Base-by-base conservation (phyloP, 1,140 invertebrate species). In the Leucophenga varia region DNA sequence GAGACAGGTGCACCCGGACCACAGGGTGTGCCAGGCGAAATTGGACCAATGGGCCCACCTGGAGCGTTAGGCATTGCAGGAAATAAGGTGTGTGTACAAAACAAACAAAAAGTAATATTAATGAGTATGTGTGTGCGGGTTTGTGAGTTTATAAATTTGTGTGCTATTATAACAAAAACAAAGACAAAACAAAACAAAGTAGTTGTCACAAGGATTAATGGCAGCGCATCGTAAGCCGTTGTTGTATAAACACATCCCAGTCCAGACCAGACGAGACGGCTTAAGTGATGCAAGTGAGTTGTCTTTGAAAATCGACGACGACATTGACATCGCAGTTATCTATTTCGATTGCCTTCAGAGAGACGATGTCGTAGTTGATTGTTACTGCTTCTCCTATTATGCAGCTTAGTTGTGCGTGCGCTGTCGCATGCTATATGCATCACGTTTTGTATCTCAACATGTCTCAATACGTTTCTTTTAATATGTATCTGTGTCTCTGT, bases 61-160 rank as follows among this genome's bases (percentile, higher is more conserved):
- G 89, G 89, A 44, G 83, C 85, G 4, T 70, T 80, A 32, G 90
- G 89, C 39, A 83, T 85, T 8, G 75, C 82, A 14, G 90, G 90
- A 51, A 80, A 79, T 16, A 90, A 87, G 83, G 89, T 91, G 78
- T 79, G 68, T 55, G 43, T 53, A 54, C 20, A 35, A 34, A 43
- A 30, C n/a, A 8, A 4, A n/a, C 4, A 34, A 6, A n/a, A 34
- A 13, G 7, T 14, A 32, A 13, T 16, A 40, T 30, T 25, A 39
- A 20, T 25, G 22, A 6, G 22, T 25, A 10, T 25, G 22, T 25
- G 10, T 25, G 22, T 25, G 22, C 10, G n/a, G n/a, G 22, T 6
- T 10, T 6, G 22, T 25, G 10, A 25, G 22, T 5, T 25, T 25
- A 25, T n/a, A n/a, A n/a, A n/a, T n/a, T n/a, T n/a, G n/a, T n/a